These are phyloP conservation scores for Amphibalanus amphitrite DNA, from an alignment of 1,140 invertebrate genomes.

Conservation along the genomic window DNA sequence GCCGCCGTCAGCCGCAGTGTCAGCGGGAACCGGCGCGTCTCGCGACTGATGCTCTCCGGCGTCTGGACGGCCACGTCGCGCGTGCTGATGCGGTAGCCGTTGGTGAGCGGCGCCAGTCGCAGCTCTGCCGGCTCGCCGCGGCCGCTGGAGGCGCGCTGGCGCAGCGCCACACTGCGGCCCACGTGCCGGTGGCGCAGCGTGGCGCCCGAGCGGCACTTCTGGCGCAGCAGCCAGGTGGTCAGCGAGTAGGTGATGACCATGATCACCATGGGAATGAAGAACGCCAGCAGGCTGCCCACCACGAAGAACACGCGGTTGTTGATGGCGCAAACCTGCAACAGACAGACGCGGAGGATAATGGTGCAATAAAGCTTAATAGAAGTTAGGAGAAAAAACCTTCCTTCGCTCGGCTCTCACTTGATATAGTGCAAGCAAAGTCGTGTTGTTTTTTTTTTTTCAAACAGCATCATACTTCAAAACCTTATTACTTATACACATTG, in stretches of 20 bases:
- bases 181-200: conserved; percentile 5
- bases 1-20: conserved; percentile 36
- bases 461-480: too few relatives aligned
- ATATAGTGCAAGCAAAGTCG: too few relatives aligned
- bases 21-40: conserved; percentile 43
- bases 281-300: conserved; percentile 73
- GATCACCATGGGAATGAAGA: conserved; percentile 84
- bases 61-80: conserved; percentile 47
- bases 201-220: conserved; percentile 20
- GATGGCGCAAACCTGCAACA: conserved; percentile 49
- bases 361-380: too few relatives aligned
- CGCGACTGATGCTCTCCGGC: conserved; percentile 43
- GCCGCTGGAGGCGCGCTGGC: not conserved
- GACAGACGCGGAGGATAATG: too few relatives aligned
- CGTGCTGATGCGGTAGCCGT: conserved; percentile 20
- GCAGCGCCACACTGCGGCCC: conserved; percentile 3
- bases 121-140: not conserved
- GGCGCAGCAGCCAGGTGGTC: conserved; percentile 61
- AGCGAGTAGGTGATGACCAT: conserved; percentile 85
- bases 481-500: too few relatives aligned
- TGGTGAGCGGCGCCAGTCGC: conserved; percentile 20
- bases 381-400: too few relatives aligned
- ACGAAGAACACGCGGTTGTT: conserved; percentile 72
- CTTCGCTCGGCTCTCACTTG: too few relatives aligned
- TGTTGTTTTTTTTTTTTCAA: too few relatives aligned